Percentiles rank a stretch among this genome's conserved stretches.
Conservation (phyloP, 1,140 invertebrate genomes). For the Rhyacophila brunnea region DNA sequence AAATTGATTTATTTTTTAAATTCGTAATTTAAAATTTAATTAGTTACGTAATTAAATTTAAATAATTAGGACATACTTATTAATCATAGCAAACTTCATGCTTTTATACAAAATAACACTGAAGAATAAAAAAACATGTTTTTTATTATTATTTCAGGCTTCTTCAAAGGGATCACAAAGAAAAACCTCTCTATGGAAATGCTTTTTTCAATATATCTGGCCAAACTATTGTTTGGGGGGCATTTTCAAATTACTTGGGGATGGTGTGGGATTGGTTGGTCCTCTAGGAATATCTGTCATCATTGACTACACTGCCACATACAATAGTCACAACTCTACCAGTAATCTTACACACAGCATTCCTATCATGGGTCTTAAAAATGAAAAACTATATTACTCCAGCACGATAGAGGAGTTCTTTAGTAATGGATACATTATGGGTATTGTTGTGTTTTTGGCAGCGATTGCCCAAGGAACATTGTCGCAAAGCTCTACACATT, state of each 20-base stretch:
- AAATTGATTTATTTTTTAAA: too few relatives aligned
- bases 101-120: too few relatives aligned
- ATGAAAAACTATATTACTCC: conserved; percentile 16
- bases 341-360: conserved; percentile 28
- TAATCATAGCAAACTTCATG: too few relatives aligned
- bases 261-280: conserved; percentile 71
- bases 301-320: conserved; percentile 61
- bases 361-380: conserved; percentile 18
- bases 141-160: conserved; percentile 22
- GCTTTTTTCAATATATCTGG: conserved; percentile 71
- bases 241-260: conserved; percentile 74
- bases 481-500: conserved; percentile 81
- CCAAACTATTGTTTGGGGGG: conserved; percentile 70
- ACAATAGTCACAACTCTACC: conserved; percentile 32
- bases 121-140: too few relatives aligned
- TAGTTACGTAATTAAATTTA: too few relatives aligned
- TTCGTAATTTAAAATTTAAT: too few relatives aligned
- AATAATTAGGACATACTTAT: too few relatives aligned
- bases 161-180: conserved; percentile 10
- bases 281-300: conserved; percentile 75
- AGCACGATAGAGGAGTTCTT: conserved; percentile 56
- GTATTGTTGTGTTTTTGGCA: conserved; percentile 69
- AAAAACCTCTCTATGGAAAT: conserved; percentile 56
- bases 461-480: conserved; percentile 74
- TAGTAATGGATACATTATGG: conserved; percentile 76